These are phyloP conservation scores for Sebastiscus tertius DNA, from an alignment of 2,797 vertebrate genomes.

Conservation along the genomic window DNA sequence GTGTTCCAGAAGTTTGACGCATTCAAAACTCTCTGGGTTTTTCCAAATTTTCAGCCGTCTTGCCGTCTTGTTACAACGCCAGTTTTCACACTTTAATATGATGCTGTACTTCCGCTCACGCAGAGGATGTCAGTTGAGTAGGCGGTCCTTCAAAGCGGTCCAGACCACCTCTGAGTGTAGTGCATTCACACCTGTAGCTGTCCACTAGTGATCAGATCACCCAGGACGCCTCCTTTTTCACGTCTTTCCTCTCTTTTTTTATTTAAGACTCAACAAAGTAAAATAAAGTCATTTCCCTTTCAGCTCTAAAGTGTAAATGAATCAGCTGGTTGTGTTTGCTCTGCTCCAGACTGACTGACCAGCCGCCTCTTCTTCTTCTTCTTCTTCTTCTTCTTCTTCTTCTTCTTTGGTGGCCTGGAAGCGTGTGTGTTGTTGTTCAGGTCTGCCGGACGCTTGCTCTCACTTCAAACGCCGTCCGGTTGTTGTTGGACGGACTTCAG, in stretches of 20 bases:
- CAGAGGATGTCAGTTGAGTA: too few relatives aligned
- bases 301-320: background rate
- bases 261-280: background rate
- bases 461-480: slow-evolving; percentile 39
- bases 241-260: background rate
- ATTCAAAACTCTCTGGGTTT: too few relatives aligned
- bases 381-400: background rate
- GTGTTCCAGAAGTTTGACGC: too few relatives aligned
- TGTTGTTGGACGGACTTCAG: slow-evolving; percentile 57
- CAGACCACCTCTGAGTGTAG: background rate
- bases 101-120: too few relatives aligned
- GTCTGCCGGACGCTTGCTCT: slow-evolving; percentile 24
- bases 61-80: too few relatives aligned
- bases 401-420: slow-evolving; percentile 48
- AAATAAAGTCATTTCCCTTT: background rate
- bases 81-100: too few relatives aligned
- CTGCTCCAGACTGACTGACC: background rate
- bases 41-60: too few relatives aligned
- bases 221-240: background rate
- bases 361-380: background rate
- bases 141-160: too few relatives aligned
- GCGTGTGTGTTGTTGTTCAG: slow-evolving; percentile 27
- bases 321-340: background rate
- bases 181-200: background rate
- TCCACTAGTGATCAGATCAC: background rate